Conservation (phyloP, 2,888 invertebrate species). For the Onthophagus sagittarius region DNA sequence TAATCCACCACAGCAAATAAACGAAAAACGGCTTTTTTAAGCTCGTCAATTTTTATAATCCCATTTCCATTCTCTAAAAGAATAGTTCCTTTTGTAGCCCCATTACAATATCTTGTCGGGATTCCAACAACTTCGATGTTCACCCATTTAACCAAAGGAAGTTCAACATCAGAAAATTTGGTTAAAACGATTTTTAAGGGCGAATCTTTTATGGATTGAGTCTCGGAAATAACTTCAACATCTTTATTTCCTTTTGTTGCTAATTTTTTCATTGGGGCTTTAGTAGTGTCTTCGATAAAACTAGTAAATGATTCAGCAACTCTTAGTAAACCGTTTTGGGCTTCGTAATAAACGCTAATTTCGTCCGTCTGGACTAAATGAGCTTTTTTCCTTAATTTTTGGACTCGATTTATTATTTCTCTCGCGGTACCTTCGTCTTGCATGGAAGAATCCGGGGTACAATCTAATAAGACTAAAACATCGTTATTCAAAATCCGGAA, state of each 20-base stretch:
- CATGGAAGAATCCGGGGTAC: slow-evolving; percentile 85
- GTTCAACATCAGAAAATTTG: slow-evolving; percentile 49
- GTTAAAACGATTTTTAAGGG: slow-evolving; percentile 68
- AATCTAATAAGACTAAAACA: slow-evolving; percentile 84
- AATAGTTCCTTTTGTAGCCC: slow-evolving; percentile 58
- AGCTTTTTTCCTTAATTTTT: slow-evolving; percentile 93
- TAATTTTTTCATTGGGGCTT: slow-evolving; percentile 66
- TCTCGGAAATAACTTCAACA: slow-evolving; percentile 65
- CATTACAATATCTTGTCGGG: slow-evolving; percentile 56
- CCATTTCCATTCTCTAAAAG: slow-evolving; percentile 64
- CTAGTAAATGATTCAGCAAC: slow-evolving; percentile 67
- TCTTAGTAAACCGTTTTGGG: slow-evolving; percentile 61
- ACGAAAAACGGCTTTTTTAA: slow-evolving; percentile 57
- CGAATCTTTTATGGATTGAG: slow-evolving; percentile 69
- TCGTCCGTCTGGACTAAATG: slow-evolving; percentile 88
- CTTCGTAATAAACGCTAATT: slow-evolving; percentile 74
- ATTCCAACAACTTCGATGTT: slow-evolving; percentile 64
- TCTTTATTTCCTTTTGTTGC: slow-evolving; percentile 51
- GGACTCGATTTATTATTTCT: slow-evolving; percentile 93
- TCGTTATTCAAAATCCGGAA: too few relatives aligned
- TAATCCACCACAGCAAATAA: slow-evolving; percentile 68
- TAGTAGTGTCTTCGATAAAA: slow-evolving; percentile 79
- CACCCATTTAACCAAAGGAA: slow-evolving; percentile 61
- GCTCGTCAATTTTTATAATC: slow-evolving; percentile 51
- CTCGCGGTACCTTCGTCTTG: slow-evolving; percentile 92